Evolutionary conservation across 2,113 vertebrate species (phyloP).

Genomic region (Dendropsophus ebraccatus): DNA sequence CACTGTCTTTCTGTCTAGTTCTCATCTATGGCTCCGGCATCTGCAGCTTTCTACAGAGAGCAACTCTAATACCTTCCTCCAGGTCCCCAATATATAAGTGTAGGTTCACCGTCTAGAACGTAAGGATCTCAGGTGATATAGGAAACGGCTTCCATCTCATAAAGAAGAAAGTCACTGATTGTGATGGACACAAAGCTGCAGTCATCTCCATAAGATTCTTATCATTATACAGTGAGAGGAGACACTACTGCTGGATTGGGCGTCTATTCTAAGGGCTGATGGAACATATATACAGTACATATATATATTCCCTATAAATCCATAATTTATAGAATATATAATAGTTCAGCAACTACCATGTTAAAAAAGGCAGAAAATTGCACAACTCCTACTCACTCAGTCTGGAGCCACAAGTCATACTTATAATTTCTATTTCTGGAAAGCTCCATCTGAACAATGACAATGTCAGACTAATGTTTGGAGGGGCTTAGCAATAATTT

Average conservation of each 20-base stretch:
- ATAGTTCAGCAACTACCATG: slow-evolving; percentile 27
- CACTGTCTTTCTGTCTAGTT: too few species aligned
- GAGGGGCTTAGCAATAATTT: slow-evolving; percentile 45
- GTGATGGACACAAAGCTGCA: not conserved
- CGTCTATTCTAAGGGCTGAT: not conserved
- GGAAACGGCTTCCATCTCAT: not conserved
- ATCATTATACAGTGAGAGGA: not conserved
- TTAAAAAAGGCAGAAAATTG: slow-evolving; percentile 49
- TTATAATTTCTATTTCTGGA: slow-evolving; percentile 56
- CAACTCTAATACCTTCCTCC: too few species aligned
- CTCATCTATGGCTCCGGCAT: too few species aligned
- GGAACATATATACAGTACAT: not conserved
- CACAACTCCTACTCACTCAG: slow-evolving; percentile 56
- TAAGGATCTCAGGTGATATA: not conserved
- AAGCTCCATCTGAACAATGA: slow-evolving; percentile 55
- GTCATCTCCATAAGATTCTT: not conserved
- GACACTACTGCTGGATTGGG: not conserved
- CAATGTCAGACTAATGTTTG: slow-evolving; percentile 47
- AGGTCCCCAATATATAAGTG: too few species aligned
- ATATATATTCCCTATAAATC: not conserved
- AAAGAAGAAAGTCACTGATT: not conserved
- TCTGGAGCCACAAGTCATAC: slow-evolving; percentile 55
- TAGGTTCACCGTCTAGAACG: not conserved
- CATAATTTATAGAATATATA: not conserved
- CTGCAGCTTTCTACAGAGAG: too few species aligned